These are phyloP conservation scores for Calycopis cecrops DNA, from an alignment of 1,140 invertebrate genomes.

Conservation along the genomic window DNA sequence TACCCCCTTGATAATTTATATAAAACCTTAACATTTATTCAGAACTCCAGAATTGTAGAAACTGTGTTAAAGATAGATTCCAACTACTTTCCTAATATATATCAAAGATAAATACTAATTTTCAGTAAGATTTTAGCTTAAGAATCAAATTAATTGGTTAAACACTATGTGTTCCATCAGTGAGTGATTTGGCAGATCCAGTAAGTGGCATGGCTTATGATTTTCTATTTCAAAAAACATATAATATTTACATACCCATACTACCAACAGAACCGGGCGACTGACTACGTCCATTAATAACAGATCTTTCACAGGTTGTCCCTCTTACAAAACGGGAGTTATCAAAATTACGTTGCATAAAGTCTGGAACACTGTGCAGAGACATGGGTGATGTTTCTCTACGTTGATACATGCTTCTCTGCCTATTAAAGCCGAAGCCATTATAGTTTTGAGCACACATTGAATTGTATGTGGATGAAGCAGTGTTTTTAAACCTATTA, in stretches of 20 bases:
- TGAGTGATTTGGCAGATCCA: too few relatives aligned
- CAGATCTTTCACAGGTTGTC: slow-evolving; percentile 38
- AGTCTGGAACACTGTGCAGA: slow-evolving; percentile 36
- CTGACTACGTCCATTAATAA: slow-evolving; percentile 44
- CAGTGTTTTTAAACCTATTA: slow-evolving; percentile 28
- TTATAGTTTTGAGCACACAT: slow-evolving; percentile 28
- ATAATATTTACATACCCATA: slow-evolving; percentile 39
- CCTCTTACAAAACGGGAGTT: slow-evolving; percentile 30
- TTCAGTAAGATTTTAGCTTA: too few relatives aligned
- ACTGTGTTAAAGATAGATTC: too few relatives aligned
- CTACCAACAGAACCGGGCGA: slow-evolving; percentile 48
- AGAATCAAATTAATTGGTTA: too few relatives aligned
- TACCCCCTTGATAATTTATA: too few relatives aligned
- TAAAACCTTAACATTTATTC: too few relatives aligned
- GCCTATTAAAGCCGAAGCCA: slow-evolving; percentile 28
- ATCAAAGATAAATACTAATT: too few relatives aligned
- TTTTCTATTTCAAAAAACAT: not conserved
- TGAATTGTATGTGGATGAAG: slow-evolving; percentile 30
- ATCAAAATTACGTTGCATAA: slow-evolving; percentile 30
- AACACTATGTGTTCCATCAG: too few relatives aligned
- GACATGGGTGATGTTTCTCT: slow-evolving; percentile 51
- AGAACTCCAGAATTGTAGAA: too few relatives aligned
- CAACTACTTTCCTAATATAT: too few relatives aligned
- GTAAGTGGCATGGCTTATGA: too few relatives aligned
- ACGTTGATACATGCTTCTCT: slow-evolving; percentile 37